Evolutionary conservation across 2,888 invertebrate genomes (phyloP).

Genomic region (Melinopterus prodromus): DNA sequence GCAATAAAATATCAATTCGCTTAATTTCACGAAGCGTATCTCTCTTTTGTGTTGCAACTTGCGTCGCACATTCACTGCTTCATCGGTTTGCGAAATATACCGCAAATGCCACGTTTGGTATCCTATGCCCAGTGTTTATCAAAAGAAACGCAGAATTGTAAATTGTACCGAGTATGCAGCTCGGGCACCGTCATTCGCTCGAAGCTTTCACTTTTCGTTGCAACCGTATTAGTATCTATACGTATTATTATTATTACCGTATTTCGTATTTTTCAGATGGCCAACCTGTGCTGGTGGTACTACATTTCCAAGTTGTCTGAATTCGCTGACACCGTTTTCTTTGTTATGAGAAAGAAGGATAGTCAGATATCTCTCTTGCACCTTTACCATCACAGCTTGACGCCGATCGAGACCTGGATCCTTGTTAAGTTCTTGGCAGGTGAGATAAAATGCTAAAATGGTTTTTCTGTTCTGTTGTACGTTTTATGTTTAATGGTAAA

Average conservation of each 20-base stretch:
- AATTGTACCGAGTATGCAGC: constrained; percentile 4
- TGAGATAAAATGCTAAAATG: constrained; percentile 48
- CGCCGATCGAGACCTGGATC: constrained; percentile 80
- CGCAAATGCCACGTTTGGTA: background rate
- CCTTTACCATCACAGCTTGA: constrained; percentile 84
- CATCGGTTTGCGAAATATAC: background rate
- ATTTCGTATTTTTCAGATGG: constrained; percentile 70
- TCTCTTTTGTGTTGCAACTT: background rate
- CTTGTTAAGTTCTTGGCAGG: constrained; percentile 80
- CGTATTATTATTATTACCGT: constrained; percentile 22
- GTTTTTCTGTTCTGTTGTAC: background rate
- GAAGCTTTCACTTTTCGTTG: constrained; percentile 21
- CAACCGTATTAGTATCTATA: constrained; percentile 8
- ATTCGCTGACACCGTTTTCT: constrained; percentile 88
- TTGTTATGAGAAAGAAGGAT: constrained; percentile 84
- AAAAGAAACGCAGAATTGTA: background rate
- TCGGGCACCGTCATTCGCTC: background rate
- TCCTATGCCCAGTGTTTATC: background rate
- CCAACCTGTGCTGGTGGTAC: constrained; percentile 87
- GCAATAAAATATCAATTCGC: background rate
- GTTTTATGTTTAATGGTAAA: background rate
- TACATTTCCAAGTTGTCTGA: constrained; percentile 90
- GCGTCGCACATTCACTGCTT: background rate
- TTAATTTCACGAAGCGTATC: background rate
- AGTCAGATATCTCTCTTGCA: constrained; percentile 85